Percentiles rank a stretch among this genome's conserved stretches.
Conservation (phyloP, 2,888 invertebrate species). For the Xestia xanthographa region DNA sequence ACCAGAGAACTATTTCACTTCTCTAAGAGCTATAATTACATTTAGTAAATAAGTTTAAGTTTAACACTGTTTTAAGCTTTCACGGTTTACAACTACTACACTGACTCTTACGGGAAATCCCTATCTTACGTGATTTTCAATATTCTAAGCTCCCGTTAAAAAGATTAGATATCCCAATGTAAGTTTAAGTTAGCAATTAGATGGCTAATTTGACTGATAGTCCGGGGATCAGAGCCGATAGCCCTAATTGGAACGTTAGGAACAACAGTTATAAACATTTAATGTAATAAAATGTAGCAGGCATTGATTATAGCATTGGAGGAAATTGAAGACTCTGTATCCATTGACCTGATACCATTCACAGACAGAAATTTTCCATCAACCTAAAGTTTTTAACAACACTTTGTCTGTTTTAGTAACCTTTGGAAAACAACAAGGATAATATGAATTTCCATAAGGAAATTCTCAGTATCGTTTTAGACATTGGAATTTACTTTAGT, state of each 20-base stretch:
- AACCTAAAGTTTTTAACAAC: neutral
- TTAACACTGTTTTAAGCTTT: neutral
- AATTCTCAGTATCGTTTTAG: neutral
- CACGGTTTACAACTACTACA: no score
- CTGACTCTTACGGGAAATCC: no score
- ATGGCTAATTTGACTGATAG: neutral
- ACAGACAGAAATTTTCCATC: neutral
- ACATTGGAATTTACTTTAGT: conserved; percentile 14
- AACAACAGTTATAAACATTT: neutral
- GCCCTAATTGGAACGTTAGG: neutral
- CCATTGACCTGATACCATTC: neutral
- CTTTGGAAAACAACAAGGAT: neutral
- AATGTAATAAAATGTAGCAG: neutral
- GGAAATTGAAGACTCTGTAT: neutral
- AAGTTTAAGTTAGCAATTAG: neutral
- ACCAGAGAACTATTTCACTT: neutral
- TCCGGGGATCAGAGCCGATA: neutral
- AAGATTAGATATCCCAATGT: no score
- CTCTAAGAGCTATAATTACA: neutral
- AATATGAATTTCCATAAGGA: conserved; percentile 5
- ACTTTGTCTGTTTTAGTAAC: neutral
- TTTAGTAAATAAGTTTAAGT: neutral
- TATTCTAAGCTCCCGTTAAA: no score
- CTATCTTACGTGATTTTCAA: no score
- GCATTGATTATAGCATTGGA: neutral